Evolutionary conservation across 1,140 invertebrate genomes (phyloP), one percentile per base, ranked within the genome.

Genomic region (Drosophila kurseongensis): DNA sequence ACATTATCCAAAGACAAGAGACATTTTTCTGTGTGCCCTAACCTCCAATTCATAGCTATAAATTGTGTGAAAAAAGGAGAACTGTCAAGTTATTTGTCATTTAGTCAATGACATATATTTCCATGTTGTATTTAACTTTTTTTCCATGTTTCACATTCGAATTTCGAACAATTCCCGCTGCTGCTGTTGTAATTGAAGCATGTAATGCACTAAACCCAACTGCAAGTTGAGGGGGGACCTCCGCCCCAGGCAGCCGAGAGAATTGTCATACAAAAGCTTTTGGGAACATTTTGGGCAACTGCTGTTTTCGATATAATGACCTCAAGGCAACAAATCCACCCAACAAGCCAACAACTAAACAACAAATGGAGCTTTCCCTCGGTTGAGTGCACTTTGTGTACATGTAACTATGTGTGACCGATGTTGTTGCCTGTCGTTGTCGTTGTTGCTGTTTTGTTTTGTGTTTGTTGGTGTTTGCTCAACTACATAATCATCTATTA

Each of bases 31-130:
- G 18, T 55, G 42, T 75, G 45, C 27, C 13, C 4, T 36, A n/a
- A 12, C 32, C 65, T 16, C 29, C 60, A 13, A 67, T 71, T 56
- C 29, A 67, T 52, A 75, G 69, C 66, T 60, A 80, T 77, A 80
- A 66, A 78, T 78, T 77, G 29, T 63, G 47, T 51, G 50, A 56
- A 62, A 48, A 56, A 56, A 73, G 76, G 61, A 79, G 75, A 83
- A 80, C 75, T 80, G 67, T 83, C 84, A 83, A 89, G 83, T 69
- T 83, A 79, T 88, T 83, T 88, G 83, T 88, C 83, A 89, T 83
- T 88, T 89, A 88, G 83, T 89, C 83, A 88, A 89, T 88, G 83
- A 88, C 83, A 88, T 89, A 88, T 89, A 88, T 88, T 89, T 77
- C 61, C 84, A 83, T 88, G 83, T 88, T 88, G 77, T 60, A 66